Base-by-base conservation (phyloP, 2,888 invertebrate species). In the Falcaria lacertinaria region DNA sequence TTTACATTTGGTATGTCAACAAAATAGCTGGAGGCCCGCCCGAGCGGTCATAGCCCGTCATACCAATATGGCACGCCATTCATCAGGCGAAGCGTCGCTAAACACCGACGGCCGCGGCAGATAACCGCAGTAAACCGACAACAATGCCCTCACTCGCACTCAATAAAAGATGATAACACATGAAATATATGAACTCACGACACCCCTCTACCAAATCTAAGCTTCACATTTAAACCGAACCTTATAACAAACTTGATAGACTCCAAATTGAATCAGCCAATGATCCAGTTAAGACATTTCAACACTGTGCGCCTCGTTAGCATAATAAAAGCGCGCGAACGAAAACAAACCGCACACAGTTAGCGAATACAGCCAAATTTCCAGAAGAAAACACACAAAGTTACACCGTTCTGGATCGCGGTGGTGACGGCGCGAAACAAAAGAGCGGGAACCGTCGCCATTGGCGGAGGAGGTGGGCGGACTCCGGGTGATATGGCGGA, bases 131-230 rank as follows among this genome's bases (percentile, higher is more conserved):
- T 87, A 87, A 87, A 88, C 85, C 88, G 80, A 78, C 86, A 84
- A 89, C 88, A 88, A 88, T 85, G 69, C 86, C 76, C 77, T 58
- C 65, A 72, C 87, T 86, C 84, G 80, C 88, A 89, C 88, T 89
- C 87, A 86, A 89, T 89, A 89, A 89, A 89, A 87, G 86, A 89
- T 88, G 88, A 89, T 89, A 89, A 87, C 88, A 82, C 79, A 83
- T 88, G 87, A 89, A 89, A 87, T 89, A n/a, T n/a, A 88, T 88
- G 88, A 87, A 88, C 87, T 83, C 77, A 69, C 71, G 73, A 78
- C 74, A 82, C 84, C 84, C 84, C 80, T 78, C 77, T 59, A 56
- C 63, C 44, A 54, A 45, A 50, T 34, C 57, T 38, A 63, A 52
- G 50, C 39, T 19, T 19, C 42, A 44, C 57, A 53, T 11, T 34